Conservation (phyloP, 2,113 vertebrate species). For the Tringa solitaria region DNA sequence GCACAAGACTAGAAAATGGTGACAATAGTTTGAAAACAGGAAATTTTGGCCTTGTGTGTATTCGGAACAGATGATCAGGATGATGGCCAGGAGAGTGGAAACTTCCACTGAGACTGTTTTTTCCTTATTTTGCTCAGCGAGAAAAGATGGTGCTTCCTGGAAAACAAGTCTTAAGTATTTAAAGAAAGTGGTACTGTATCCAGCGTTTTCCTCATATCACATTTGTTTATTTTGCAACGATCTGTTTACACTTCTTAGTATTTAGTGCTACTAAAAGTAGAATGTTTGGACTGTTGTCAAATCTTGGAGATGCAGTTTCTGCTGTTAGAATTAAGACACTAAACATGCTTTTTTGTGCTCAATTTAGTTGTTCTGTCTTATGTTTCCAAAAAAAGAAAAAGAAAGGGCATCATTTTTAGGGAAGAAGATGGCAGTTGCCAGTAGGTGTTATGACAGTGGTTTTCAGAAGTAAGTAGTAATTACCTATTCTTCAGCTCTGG, state of each 20-base stretch:
- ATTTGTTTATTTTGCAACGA: conserved; percentile 53
- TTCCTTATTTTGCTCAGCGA: conserved; percentile 81
- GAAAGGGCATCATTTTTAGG: background rate
- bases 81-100: conserved; percentile 95
- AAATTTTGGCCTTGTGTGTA: conserved; percentile 92
- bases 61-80: conserved; percentile 95
- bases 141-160: conserved; percentile 85
- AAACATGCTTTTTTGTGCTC: background rate
- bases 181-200: conserved; percentile 48
- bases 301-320: background rate
- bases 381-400: background rate
- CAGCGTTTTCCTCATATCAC: conserved; percentile 36
- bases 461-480: background rate
- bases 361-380: background rate
- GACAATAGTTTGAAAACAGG: conserved; percentile 98
- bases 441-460: background rate
- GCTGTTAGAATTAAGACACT: background rate
- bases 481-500: background rate
- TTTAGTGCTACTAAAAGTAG: conserved; percentile 1
- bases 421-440: background rate
- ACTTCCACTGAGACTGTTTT: conserved; percentile 91
- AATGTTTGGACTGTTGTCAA: background rate
- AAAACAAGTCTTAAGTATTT: conserved; percentile 79
- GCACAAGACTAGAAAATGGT: conserved; percentile 81
- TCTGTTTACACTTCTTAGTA: background rate